Percentiles rank a stretch among this genome's conserved stretches.
These are phyloP conservation scores for Ridgeia piscesae DNA, from an alignment of 1,140 invertebrate species.

Conservation along the genomic window DNA sequence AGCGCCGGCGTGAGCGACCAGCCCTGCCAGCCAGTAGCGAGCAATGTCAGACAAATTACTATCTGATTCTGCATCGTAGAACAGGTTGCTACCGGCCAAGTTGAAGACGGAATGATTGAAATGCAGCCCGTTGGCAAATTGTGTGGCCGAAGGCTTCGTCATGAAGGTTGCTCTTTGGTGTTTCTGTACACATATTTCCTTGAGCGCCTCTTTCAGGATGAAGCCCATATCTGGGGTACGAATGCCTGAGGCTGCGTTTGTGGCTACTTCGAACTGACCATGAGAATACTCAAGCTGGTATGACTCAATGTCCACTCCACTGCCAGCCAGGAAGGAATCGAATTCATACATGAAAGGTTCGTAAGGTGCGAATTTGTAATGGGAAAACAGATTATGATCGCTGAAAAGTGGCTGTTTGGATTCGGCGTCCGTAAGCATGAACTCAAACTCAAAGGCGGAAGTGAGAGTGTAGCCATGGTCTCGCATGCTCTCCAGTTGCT, in stretches of 20 bases:
- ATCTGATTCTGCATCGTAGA: slow-evolving; percentile 24
- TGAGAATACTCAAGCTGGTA: slow-evolving; percentile 21
- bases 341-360: slow-evolving; percentile 19
- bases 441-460: background rate
- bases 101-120: slow-evolving; percentile 34
- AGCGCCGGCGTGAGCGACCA: slow-evolving; percentile 29
- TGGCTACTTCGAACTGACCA: slow-evolving; percentile 30
- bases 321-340: slow-evolving; percentile 10
- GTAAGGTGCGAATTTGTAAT: background rate
- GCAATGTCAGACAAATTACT: slow-evolving; percentile 28
- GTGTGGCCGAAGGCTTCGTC: slow-evolving; percentile 20
- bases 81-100: slow-evolving; percentile 22
- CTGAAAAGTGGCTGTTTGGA: background rate
- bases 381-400: background rate
- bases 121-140: slow-evolving; percentile 23
- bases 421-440: background rate
- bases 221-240: slow-evolving; percentile 23
- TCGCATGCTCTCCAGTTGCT: background rate
- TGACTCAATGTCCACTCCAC: slow-evolving; percentile 26
- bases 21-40: slow-evolving; percentile 32
- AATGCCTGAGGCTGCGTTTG: slow-evolving; percentile 24
- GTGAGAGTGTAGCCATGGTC: background rate
- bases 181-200: slow-evolving; percentile 23
- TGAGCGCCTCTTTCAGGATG: slow-evolving; percentile 27
- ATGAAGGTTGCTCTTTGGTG: slow-evolving; percentile 28